phyloP scores from a whole-genome alignment of 1,140 invertebrate species.

The Lordiphosa collinella region DNA sequence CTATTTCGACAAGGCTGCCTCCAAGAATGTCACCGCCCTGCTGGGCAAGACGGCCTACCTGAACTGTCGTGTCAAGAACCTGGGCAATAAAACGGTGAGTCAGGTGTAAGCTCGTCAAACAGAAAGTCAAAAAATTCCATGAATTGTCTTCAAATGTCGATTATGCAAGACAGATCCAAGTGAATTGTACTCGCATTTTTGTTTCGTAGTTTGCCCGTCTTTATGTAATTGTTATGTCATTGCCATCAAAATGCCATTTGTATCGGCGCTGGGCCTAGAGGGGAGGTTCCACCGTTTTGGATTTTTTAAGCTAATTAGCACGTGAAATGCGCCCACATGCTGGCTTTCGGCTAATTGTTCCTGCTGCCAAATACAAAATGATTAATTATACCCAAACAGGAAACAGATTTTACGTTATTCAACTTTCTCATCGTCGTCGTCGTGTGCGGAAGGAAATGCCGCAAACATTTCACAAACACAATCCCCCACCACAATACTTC shows the following conservation, averaged over 20 bases:
- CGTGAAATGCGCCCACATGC: slow-evolving; percentile 63
- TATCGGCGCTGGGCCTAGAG: slow-evolving; percentile 11
- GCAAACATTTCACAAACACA: slow-evolving; percentile 69
- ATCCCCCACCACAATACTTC: slow-evolving; percentile 41
- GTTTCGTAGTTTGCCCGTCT: slow-evolving; percentile 14
- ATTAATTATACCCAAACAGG: slow-evolving; percentile 76
- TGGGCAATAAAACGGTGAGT: slow-evolving; percentile 93
- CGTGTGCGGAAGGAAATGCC: slow-evolving; percentile 69
- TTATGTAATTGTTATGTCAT: slow-evolving; percentile 43
- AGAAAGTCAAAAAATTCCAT: not conserved
- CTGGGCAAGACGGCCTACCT: slow-evolving; percentile 91
- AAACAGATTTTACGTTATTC: slow-evolving; percentile 77
- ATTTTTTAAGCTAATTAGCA: slow-evolving; percentile 66
- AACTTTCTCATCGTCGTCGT: slow-evolving; percentile 47
- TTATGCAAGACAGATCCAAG: not conserved
- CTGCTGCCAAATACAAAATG: slow-evolving; percentile 67
- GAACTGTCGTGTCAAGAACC: slow-evolving; percentile 90
- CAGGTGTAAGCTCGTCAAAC: not conserved
- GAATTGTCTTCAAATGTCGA: not conserved
- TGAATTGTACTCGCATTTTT: slow-evolving; percentile 16
- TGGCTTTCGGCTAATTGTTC: slow-evolving; percentile 65
- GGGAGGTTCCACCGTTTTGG: slow-evolving; percentile 1
- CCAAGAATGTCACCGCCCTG: slow-evolving; percentile 86
- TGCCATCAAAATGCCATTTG: slow-evolving; percentile 66
- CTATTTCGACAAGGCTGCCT: slow-evolving; percentile 75